Evolutionary conservation across 2,888 invertebrate genomes (phyloP).

Genomic region (Mesorhabditis belari): DNA sequence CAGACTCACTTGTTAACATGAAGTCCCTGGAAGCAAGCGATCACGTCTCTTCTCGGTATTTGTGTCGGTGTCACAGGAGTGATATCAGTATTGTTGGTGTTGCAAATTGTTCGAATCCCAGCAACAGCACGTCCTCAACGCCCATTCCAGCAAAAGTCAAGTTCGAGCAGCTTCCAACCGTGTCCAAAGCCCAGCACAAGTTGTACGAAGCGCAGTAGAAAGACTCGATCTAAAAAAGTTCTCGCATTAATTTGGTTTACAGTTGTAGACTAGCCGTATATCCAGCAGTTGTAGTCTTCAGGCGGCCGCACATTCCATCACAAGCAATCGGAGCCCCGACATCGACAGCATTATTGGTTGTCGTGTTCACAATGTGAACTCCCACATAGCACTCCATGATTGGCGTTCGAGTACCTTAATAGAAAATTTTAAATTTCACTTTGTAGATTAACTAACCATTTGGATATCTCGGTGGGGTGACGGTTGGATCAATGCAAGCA

Average conservation of each 20-base stretch:
- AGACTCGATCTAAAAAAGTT: too few relatives aligned
- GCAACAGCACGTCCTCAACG: constrained; percentile 25
- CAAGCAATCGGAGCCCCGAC: constrained; percentile 23
- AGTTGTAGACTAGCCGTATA: too few relatives aligned
- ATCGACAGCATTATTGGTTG: constrained; percentile 9
- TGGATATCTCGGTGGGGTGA: constrained; percentile 11
- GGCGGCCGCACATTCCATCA: constrained; percentile 23
- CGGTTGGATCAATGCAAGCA: constrained; percentile 21
- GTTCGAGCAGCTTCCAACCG: not conserved
- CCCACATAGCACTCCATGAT: constrained; percentile 27
- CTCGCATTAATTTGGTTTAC: too few relatives aligned
- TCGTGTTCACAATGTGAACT: constrained; percentile 12
- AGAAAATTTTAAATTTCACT: too few relatives aligned
- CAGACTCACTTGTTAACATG: constrained; percentile 4
- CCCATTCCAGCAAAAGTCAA: not conserved
- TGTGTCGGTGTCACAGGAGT: constrained; percentile 2
- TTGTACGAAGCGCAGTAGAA: not conserved
- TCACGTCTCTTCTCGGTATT: constrained; percentile 10
- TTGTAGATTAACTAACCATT: too few relatives aligned
- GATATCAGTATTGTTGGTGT: constrained; percentile 8
- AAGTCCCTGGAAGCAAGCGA: constrained; percentile 18
- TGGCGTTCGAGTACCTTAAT: constrained; percentile 9
- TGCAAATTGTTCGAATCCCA: constrained; percentile 26
- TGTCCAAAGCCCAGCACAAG: not conserved
- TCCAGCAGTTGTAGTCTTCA: constrained; percentile 2